Percentiles rank a stretch among this genome's conserved stretches.
Evolutionary conservation across 2,113 vertebrate genomes (phyloP).

Genomic region (Charina bottae): DNA sequence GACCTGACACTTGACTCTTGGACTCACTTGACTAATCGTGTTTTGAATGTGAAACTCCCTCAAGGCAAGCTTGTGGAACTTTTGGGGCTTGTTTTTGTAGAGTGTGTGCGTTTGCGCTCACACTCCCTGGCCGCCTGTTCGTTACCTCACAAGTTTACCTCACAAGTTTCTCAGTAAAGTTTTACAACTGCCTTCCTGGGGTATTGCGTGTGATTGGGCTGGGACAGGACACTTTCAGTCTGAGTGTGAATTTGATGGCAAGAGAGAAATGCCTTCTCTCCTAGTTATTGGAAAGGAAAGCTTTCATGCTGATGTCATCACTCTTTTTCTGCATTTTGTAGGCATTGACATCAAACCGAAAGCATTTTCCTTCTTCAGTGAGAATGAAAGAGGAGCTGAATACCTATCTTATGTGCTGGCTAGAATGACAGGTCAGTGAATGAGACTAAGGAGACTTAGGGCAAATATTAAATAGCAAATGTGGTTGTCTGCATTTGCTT

Average conservation of each 20-base stretch:
- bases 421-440: slow-evolving; percentile 25
- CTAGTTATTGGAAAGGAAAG: slow-evolving; percentile 24
- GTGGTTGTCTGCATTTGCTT: not conserved
- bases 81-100: no score
- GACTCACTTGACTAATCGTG: no score
- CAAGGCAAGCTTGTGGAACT: no score
- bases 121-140: no score
- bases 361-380: slow-evolving; percentile 29
- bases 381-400: slow-evolving; percentile 19
- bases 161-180: no score
- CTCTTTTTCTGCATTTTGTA: slow-evolving; percentile 20
- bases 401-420: not conserved
- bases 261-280: slow-evolving; percentile 18
- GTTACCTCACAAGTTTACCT: no score
- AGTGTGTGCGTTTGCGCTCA: no score
- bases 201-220: no score
- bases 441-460: not conserved
- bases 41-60: no score
- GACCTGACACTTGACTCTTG: no score
- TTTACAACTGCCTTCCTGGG: no score
- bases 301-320: slow-evolving; percentile 43
- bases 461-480: slow-evolving; percentile 13
- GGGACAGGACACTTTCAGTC: slow-evolving; percentile 1
- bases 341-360: slow-evolving; percentile 36
- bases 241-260: slow-evolving; percentile 26